Percentiles rank a stretch among this genome's conserved stretches.
Conservation (phyloP, 2,888 invertebrate species). For the Sicus ferrugineus region DNA sequence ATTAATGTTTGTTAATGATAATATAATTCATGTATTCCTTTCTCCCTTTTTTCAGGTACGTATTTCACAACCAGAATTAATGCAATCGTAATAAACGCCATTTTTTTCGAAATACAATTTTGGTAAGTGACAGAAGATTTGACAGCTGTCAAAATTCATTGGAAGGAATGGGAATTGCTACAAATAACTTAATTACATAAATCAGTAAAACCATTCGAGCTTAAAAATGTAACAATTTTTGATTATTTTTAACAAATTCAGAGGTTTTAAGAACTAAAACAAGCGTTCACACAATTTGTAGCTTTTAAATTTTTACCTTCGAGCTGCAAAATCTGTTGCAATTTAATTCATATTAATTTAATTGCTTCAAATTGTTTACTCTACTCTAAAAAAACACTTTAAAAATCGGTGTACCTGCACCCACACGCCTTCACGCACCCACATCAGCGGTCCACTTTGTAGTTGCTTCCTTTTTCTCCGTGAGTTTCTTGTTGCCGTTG, state of each 20-base stretch:
- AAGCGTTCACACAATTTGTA: too few relatives aligned
- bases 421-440: neutral
- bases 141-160: neutral
- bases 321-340: conserved; percentile 9
- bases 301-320: too few relatives aligned
- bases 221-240: too few relatives aligned
- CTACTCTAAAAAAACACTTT: neutral
- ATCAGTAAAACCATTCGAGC: too few relatives aligned
- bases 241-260: too few relatives aligned
- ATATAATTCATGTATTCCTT: conserved; percentile 5
- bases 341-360: conserved; percentile 16
- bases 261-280: too few relatives aligned
- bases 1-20: too few relatives aligned
- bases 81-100: neutral
- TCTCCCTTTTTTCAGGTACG: conserved; percentile 47
- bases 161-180: too few relatives aligned
- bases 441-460: neutral
- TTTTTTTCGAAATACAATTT: neutral
- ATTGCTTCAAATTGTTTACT: conserved; percentile 19
- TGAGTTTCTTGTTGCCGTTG: neutral
- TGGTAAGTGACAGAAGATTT: neutral
- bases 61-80: conserved; percentile 27
- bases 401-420: neutral
- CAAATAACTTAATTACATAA: too few relatives aligned
- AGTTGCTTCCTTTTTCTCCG: neutral